These are phyloP conservation scores for Eudorcas thomsonii DNA, from an alignment of 2,113 vertebrate species.

Conservation along the genomic window DNA sequence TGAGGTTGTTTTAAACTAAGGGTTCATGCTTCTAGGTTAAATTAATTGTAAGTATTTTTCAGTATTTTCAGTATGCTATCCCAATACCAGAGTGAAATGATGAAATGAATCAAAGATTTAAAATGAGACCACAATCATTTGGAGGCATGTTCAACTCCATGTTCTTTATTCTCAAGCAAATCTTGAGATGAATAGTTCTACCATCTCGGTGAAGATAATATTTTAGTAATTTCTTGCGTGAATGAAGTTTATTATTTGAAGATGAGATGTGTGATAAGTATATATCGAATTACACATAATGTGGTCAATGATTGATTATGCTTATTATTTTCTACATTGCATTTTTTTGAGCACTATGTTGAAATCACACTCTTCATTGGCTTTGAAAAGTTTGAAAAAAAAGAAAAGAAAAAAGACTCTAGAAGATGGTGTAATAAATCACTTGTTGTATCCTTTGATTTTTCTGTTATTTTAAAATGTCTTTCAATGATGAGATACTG, in stretches of 20 bases:
- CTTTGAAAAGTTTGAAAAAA: neutral
- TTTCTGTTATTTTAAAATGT: neutral
- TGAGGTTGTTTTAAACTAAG: neutral
- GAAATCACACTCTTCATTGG: constrained; percentile 34
- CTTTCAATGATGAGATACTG: neutral
- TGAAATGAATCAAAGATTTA: neutral
- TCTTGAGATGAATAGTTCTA: constrained; percentile 50
- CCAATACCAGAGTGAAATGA: neutral
- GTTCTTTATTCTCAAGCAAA: neutral
- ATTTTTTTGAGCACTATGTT: constrained; percentile 39
- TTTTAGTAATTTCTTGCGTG: constrained; percentile 56
- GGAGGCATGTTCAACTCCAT: neutral
- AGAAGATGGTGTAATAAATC: neutral
- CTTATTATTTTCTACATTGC: constrained; percentile 56
- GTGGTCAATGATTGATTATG: constrained; percentile 59
- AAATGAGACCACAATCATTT: neutral
- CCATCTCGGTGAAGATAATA: constrained; percentile 9
- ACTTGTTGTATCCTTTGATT: neutral
- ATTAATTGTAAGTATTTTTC: neutral
- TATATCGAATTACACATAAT: constrained; percentile 48
- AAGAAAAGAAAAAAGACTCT: neutral
- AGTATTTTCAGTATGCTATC: neutral
- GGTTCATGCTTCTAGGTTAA: neutral
- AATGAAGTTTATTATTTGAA: constrained; percentile 49
- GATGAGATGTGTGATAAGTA: constrained; percentile 56